phyloP scores from a whole-genome alignment of 2,797 vertebrate species.

The Gambusia yucatana region DNA sequence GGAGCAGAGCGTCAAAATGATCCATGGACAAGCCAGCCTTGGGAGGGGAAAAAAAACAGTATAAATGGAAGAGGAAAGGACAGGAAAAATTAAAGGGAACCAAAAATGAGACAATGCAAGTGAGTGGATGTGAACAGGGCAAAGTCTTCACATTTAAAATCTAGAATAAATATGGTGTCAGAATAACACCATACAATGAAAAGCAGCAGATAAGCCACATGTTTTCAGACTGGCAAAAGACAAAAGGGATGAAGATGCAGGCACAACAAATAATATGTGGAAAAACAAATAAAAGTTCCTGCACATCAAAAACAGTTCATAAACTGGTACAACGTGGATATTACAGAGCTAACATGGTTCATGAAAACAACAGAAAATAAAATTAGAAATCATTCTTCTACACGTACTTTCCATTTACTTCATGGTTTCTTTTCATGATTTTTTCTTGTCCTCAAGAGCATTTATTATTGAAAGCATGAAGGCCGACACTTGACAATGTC shows the following conservation, averaged over 20 bases:
- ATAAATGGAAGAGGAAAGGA: slow-evolving; percentile 3
- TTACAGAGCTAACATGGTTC: neutral
- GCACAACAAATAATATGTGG: neutral
- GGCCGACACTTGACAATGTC: neutral
- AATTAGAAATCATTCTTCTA: neutral
- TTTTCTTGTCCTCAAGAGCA: neutral
- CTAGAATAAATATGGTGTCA: neutral
- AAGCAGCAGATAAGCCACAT: neutral
- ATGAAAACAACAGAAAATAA: neutral
- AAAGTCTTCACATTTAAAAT: slow-evolving; percentile 15
- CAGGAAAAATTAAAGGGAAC: slow-evolving; percentile 2
- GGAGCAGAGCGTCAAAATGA: slow-evolving; percentile 37
- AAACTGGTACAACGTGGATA: neutral
- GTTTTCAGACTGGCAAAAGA: neutral
- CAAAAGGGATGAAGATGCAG: neutral
- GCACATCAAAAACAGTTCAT: neutral
- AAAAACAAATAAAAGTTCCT: neutral
- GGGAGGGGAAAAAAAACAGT: neutral
- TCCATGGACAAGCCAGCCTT: slow-evolving; percentile 25
- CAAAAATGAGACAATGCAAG: neutral
- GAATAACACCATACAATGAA: neutral
- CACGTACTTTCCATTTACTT: neutral
- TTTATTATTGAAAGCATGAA: neutral
- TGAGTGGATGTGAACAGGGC: slow-evolving; percentile 1
- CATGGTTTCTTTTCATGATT: neutral